A percentile compares a stretch with the other conserved stretches of the same genome.
Evolutionary conservation across 2,113 vertebrate species (phyloP).

Genomic region (Prochilodus magdalenae): DNA sequence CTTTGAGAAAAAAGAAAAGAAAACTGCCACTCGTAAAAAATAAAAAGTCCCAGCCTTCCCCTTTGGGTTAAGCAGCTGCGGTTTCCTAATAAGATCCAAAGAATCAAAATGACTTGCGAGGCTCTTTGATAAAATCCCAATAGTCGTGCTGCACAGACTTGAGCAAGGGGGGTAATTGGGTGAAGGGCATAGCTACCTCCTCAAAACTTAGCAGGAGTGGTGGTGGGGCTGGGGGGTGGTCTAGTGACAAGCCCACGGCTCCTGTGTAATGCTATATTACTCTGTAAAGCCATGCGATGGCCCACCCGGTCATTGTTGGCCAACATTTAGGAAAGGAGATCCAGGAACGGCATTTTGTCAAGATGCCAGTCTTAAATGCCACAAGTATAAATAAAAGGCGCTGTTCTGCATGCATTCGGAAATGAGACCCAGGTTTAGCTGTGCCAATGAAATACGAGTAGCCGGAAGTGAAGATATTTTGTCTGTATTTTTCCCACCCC

Average conservation of each 20-base stretch:
- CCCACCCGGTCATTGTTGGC: constrained; percentile 47
- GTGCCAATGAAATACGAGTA: constrained; percentile 44
- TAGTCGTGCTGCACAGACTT: constrained; percentile 53
- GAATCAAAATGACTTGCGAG: constrained; percentile 72
- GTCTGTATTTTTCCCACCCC: background rate
- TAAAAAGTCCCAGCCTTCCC: constrained; percentile 45
- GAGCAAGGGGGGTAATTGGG: constrained; percentile 76
- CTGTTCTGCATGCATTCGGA: constrained; percentile 49
- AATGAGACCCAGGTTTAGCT: constrained; percentile 30
- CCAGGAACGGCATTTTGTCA: constrained; percentile 29
- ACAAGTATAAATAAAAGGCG: constrained; percentile 54
- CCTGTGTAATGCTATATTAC: constrained; percentile 70
- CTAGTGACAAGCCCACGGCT: constrained; percentile 66
- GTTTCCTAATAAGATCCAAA: constrained; percentile 76
- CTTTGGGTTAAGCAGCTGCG: constrained; percentile 68
- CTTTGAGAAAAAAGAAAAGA: constrained; percentile 70
- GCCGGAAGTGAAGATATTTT: constrained; percentile 31
- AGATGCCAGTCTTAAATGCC: constrained; percentile 63
- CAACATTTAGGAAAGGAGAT: constrained; percentile 59
- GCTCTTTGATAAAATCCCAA: constrained; percentile 71
- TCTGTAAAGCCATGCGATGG: constrained; percentile 57
- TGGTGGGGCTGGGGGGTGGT: background rate
- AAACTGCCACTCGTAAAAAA: constrained; percentile 60
- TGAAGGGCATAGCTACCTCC: constrained; percentile 73
- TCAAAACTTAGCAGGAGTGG: constrained; percentile 57